These are phyloP conservation scores for Rhagologus leucostigma DNA, from an alignment of 2,113 vertebrate genomes.

Conservation along the genomic window DNA sequence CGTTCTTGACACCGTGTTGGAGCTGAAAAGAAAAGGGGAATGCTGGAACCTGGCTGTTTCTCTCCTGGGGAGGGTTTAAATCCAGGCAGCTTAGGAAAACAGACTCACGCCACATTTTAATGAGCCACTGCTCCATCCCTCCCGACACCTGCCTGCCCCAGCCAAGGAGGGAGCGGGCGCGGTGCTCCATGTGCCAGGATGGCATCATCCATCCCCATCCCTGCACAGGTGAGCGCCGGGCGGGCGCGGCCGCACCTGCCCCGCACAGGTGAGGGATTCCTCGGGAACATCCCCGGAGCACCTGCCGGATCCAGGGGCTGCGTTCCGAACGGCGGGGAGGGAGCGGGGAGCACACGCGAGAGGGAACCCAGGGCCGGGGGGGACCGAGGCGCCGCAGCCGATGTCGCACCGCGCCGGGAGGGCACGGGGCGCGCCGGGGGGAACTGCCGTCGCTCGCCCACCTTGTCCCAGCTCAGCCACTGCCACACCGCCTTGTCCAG, in stretches of 20 bases:
- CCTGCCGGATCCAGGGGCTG: too few species aligned
- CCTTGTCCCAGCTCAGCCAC: conserved; percentile 89
- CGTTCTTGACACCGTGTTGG: accelerated
- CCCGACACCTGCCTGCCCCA: not conserved
- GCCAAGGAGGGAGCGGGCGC: not conserved
- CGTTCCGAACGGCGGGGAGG: too few species aligned
- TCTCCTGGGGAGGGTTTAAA: not conserved
- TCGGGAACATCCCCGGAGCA: too few species aligned
- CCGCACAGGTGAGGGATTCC: too few species aligned
- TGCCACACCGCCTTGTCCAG: conserved; percentile 79
- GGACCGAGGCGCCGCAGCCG: too few species aligned
- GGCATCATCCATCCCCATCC: not conserved
- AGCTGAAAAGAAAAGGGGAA: not conserved
- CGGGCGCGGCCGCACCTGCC: accelerated
- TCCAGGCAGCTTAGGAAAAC: not conserved
- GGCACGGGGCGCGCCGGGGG: too few species aligned
- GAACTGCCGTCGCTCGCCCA: conserved; percentile 1
- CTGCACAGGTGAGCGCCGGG: not conserved
- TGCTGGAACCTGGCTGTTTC: accelerated
- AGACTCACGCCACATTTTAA: accelerated
- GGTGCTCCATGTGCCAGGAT: not conserved
- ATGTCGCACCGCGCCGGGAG: too few species aligned
- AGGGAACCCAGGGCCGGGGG: too few species aligned
- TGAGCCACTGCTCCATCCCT: not conserved
- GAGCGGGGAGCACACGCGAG: too few species aligned